Conservation (phyloP, 2,113 vertebrate genomes). For the Ictalurus furcatus region DNA sequence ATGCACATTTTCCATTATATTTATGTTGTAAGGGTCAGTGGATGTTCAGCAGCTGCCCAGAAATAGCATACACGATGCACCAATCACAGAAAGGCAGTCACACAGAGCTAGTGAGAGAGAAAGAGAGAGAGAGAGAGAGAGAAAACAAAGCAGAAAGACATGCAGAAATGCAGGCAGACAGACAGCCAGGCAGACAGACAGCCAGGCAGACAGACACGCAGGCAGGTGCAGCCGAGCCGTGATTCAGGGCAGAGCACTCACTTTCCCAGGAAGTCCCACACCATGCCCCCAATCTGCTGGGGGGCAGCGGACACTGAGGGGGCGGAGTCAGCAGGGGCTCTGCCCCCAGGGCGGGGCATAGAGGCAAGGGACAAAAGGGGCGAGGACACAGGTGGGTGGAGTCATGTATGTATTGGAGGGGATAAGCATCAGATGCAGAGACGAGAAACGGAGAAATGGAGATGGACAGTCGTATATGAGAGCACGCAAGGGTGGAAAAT, state of each 20-base stretch:
- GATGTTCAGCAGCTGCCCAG: not conserved
- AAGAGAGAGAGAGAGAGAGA: not conserved
- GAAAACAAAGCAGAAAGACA: conserved; percentile 12
- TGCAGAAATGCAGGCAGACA: conserved; percentile 24
- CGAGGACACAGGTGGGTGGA: conserved; percentile 8
- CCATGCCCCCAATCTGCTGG: conserved; percentile 76
- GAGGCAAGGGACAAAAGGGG: conserved; percentile 53
- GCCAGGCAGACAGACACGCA: conserved; percentile 31
- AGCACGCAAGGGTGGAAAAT: not conserved
- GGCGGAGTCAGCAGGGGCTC: conserved; percentile 76
- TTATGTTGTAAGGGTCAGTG: not conserved
- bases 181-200: not conserved
- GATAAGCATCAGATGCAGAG: conserved; percentile 1
- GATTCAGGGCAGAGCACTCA: conserved; percentile 75
- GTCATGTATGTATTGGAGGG: conserved; percentile 3
- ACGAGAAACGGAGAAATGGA: conserved; percentile 17
- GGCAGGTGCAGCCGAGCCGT: conserved; percentile 62
- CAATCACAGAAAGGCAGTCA: conserved; percentile 26
- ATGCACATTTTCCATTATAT: not conserved
- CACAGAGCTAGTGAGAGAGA: conserved; percentile 24
- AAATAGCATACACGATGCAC: conserved; percentile 27
- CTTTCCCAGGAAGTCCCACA: conserved; percentile 79
- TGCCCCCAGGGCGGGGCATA: conserved; percentile 71
- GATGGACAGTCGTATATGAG: conserved; percentile 32
- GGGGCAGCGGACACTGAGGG: conserved; percentile 72